Evolutionary conservation across 2,113 vertebrate genomes (phyloP).

Genomic region (Microcebus jonahi): DNA sequence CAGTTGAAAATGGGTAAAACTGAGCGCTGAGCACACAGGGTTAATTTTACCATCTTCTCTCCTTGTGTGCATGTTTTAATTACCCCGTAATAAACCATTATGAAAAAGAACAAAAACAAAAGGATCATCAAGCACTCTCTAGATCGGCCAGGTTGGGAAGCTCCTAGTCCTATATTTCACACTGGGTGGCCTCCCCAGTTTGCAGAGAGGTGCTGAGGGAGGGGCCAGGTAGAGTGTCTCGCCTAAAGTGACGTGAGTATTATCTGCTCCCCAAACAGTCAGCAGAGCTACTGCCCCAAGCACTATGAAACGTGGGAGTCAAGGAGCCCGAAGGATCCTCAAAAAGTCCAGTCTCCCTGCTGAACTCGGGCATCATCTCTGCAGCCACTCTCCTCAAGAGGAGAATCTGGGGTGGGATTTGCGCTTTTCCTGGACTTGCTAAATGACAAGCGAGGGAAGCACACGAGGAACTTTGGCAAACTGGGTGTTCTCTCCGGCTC

Average conservation of each 20-base stretch:
- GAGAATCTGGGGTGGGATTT: not conserved
- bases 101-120: not conserved
- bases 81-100: not conserved
- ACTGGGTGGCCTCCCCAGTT: not conserved
- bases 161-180: not conserved
- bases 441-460: not conserved
- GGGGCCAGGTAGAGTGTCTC: not conserved
- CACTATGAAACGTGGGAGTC: not conserved
- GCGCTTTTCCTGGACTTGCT: not conserved
- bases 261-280: not conserved
- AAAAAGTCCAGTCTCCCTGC: fast-evolving
- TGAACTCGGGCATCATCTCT: not conserved
- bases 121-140: not conserved
- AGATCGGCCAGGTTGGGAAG: not conserved
- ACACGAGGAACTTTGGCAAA: not conserved
- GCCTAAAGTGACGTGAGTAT: not conserved
- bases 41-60: not conserved
- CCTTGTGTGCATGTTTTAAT: not conserved
- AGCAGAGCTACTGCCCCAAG: not conserved
- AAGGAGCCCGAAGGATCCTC: not conserved
- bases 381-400: not conserved
- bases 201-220: not conserved
- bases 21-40: not conserved
- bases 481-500: not conserved
- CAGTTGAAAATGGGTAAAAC: not conserved